Base-by-base conservation (phyloP, 2,113 vertebrate species). In the Catharus fuscescens region DNA sequence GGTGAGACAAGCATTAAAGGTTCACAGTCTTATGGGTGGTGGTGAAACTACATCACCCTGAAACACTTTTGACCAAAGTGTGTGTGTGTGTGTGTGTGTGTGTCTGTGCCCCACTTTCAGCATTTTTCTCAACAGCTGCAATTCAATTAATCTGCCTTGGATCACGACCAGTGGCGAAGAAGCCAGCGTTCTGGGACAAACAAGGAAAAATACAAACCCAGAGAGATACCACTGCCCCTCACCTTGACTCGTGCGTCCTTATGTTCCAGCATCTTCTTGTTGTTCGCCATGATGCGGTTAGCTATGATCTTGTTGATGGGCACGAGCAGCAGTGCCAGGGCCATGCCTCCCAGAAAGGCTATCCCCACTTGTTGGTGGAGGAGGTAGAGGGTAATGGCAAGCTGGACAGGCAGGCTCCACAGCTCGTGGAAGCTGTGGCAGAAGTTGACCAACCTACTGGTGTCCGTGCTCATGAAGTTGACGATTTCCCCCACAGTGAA, bases 221-320 rank as follows among this genome's bases (percentile, higher is more conserved):
- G 59, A 76, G 52, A 72, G 44, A 34, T 18, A 65, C 5, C 31
- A 65, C 31, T 45, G 24, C 20, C 29, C 64, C 96, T 98, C 92
- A 99, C 99, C 99, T 99, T 99, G 14, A 99, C 99, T 12, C 99
- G 98, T 4, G 95, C 77, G 44, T 99, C 99, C 92, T 99, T 99
- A 93, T 98, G 97, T 54, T 82, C 89, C 12, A 99, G 98, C 99
- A 99, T 98, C 69, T 98, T 90, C 90, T 97, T 90, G 94, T 98
- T 99, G 97, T 98, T 99, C 94, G 90, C 96, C 96, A 99, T 95
- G 93, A 99, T 99, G 73, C 98, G 93, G 52, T 98, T 98, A 14
- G 99, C 99, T 29, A 99, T 95, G 71, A 99, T 91, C 96, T 99
- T 99, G 98, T 99, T 99, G 90, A 99, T 53, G 2, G 99, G 99